Evolutionary conservation across 2,797 vertebrate genomes (phyloP), one percentile per base, ranked within the genome.

Genomic region (Betta splendens): DNA sequence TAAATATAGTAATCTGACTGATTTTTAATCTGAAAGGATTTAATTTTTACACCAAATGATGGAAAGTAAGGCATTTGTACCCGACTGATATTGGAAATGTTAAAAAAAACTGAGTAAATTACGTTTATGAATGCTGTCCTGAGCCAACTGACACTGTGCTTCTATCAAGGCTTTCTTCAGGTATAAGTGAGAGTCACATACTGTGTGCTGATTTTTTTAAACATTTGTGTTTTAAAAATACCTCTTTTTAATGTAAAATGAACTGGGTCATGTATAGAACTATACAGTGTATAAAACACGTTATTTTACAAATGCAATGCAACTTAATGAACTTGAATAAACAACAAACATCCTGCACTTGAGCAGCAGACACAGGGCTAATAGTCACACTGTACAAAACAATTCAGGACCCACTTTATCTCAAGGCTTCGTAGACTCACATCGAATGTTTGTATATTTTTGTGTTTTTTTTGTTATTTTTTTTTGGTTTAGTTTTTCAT

Each of bases 181-280:
- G 49, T 43, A 5, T 18, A 52, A n/a, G 23, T 43, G 7, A 23
- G 39, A 16, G 21, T 36, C 25, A 17, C 20, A 10, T 47, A 13
- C 39, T 28, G 29, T 31, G 49, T 55, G 31, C 57, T 53, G 21
- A 47, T 8, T 5, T 3, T 21, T 67, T 73, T 64, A 68, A 64
- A 56, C 7, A 53, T 49, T 46, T 62, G 1, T 37, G 57, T 64
- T 69, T 67, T 40, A 54, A 63, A 5, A 46, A 25, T 13, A 31
- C 9, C 29, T 31, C n/a, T 37, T 9, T 15, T 9, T 15, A 49
- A 7, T 48, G 26, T 65, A 23, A 62, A 75, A 50, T 18, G 56
- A 69, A 65, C 8, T 18, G 7, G 59, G 17, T 50, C 36, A 61
- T 70, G 33, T 66, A 21, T 39, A 20, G 51, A 58, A 46, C 47